A percentile compares a stretch with the other conserved stretches of the same genome.
phyloP scores from a whole-genome alignment of 2,113 vertebrate species.

The Oostethus manadensis region DNA sequence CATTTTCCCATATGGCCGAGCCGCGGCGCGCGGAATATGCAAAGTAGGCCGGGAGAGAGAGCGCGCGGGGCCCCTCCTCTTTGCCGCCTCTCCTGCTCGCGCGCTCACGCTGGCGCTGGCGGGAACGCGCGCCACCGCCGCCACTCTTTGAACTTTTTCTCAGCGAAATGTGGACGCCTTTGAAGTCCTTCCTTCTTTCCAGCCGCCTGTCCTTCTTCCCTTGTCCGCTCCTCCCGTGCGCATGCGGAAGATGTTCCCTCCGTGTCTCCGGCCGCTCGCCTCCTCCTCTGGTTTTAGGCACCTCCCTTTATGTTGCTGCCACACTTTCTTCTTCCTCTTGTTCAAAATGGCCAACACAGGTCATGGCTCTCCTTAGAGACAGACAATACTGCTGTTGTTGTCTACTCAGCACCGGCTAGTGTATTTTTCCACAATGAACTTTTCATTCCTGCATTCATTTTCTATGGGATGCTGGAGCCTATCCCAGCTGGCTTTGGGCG shows the following conservation, averaged over 20 bases:
- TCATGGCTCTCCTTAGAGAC: not conserved
- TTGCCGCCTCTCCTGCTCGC: slow-evolving; percentile 8
- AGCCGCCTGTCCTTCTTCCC: slow-evolving; percentile 17
- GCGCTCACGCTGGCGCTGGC: not conserved
- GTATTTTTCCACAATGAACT: no score
- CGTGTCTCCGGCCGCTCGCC: not conserved
- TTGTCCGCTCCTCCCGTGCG: not conserved
- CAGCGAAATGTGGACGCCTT: slow-evolving; percentile 79
- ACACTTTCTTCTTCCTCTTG: no score
- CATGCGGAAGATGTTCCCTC: not conserved
- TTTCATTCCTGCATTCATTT: no score
- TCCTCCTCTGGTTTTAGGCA: not conserved
- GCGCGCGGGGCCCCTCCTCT: slow-evolving; percentile 61
- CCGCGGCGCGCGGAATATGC: slow-evolving; percentile 90
- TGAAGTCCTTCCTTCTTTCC: slow-evolving; percentile 73
- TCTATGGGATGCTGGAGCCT: no score
- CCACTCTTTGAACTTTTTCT: slow-evolving; percentile 68
- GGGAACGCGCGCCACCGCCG: slow-evolving; percentile 29
- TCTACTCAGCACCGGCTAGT: no score
- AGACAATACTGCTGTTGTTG: not conserved
- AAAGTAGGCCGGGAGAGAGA: slow-evolving; percentile 82
- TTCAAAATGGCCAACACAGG: not conserved
- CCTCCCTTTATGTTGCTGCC: no score
- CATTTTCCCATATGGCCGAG: slow-evolving; percentile 95
- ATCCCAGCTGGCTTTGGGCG: no score